Conservation (phyloP, 2,797 vertebrate genomes). For the Ctenosaura bakeri region DNA sequence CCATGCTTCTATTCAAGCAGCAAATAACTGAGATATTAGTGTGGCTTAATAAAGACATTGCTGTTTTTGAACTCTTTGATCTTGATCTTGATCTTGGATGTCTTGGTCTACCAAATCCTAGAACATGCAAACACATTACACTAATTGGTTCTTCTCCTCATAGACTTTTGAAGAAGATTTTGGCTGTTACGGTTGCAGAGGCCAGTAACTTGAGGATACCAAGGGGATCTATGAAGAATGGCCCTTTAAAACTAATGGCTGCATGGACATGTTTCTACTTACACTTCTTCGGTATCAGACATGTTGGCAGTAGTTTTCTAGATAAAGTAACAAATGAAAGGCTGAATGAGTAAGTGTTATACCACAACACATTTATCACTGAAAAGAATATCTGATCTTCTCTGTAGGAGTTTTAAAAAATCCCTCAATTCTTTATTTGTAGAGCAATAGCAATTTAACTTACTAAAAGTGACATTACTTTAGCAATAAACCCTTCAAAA, state of each 20-base stretch:
- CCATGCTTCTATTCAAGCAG: background rate
- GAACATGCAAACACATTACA: background rate
- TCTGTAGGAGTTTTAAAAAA: conserved; percentile 20
- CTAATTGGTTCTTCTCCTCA: background rate
- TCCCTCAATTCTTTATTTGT: conserved; percentile 44
- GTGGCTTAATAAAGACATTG: background rate
- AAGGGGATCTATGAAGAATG: fast-evolving
- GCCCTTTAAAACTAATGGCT: background rate
- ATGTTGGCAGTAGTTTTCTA: conserved; percentile 87
- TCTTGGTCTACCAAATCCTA: fast-evolving
- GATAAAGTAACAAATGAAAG: conserved; percentile 54
- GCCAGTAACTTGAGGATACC: fast-evolving
- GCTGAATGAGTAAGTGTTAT: background rate
- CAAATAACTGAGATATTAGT: background rate
- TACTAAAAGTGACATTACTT: background rate
- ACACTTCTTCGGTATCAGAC: conserved; percentile 96
- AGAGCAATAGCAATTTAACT: conserved; percentile 34
- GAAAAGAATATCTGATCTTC: conserved; percentile 37
- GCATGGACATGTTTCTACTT: conserved; percentile 77
- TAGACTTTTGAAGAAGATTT: background rate
- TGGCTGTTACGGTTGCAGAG: background rate
- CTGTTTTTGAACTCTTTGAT: background rate
- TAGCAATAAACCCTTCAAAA: background rate
- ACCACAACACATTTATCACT: conserved; percentile 30
- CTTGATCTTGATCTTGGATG: fast-evolving